A percentile compares a stretch with the other conserved stretches of the same genome.
Evolutionary conservation across 1,140 invertebrate genomes (phyloP).

Genomic region (Scaptomyza pallida): DNA sequence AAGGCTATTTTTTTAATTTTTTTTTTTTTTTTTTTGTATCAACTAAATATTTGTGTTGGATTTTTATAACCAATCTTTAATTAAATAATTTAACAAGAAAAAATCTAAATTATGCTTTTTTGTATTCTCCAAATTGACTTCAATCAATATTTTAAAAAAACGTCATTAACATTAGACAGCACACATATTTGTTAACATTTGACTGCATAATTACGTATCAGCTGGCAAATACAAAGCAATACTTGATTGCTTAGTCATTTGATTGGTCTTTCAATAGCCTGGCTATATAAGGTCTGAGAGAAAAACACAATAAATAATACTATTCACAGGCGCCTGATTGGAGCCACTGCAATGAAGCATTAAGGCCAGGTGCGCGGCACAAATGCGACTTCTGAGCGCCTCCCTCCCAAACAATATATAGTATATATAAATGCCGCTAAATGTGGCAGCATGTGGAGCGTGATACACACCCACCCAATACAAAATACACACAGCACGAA

Average conservation of each 20-base stretch:
- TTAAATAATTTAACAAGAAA: not conserved
- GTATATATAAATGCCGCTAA: constrained; percentile 32
- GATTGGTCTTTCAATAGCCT: constrained; percentile 14
- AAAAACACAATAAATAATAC: too few relatives aligned
- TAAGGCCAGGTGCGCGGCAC: constrained; percentile 17
- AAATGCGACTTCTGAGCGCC: not conserved
- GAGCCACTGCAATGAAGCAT: constrained; percentile 8
- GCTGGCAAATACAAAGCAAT: not conserved
- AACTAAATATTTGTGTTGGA: too few relatives aligned
- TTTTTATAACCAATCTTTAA: too few relatives aligned
- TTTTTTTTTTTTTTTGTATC: too few relatives aligned
- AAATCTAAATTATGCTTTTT: not conserved
- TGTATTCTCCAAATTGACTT: not conserved
- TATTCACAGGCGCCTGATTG: constrained; percentile 5
- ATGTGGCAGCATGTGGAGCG: constrained; percentile 40
- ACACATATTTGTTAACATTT: not conserved
- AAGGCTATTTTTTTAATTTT: too few relatives aligned
- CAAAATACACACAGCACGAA: not conserved
- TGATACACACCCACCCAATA: constrained; percentile 39
- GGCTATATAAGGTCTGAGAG: constrained; percentile 14
- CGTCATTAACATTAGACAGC: constrained; percentile 3
- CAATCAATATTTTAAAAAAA: not conserved
- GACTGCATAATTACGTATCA: constrained; percentile 1
- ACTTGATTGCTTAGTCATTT: constrained; percentile 25
- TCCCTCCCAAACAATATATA: not conserved